phyloP scores from a whole-genome alignment of 1,140 invertebrate species.

The Mamestra configurata region DNA sequence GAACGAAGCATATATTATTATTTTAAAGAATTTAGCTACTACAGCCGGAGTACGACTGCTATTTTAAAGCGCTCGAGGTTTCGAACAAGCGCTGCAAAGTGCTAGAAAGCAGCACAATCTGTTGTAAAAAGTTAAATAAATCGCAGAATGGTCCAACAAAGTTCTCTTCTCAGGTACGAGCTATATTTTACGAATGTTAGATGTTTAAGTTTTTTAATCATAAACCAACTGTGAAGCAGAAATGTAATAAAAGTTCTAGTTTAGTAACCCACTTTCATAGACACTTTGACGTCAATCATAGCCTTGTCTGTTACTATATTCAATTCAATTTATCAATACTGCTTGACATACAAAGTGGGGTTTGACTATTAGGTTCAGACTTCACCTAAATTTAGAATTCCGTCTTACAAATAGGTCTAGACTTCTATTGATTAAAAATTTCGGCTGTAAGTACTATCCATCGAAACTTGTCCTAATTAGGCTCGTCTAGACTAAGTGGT shows the following conservation, averaged over 20 bases:
- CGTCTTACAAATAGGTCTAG: background rate
- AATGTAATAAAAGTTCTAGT: background rate
- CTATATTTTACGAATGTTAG: background rate
- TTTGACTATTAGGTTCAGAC: background rate
- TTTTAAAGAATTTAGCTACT: no score
- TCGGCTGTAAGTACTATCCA: no score
- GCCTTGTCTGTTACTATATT: background rate
- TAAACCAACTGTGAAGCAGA: no score
- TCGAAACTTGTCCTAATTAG: background rate
- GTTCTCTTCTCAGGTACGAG: slow-evolving; percentile 20
- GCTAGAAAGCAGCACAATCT: slow-evolving; percentile 15
- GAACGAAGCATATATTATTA: no score
- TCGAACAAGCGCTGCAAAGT: slow-evolving; percentile 3
- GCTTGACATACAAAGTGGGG: slow-evolving; percentile 3
- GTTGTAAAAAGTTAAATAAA: slow-evolving; percentile 33
- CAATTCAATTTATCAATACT: background rate
- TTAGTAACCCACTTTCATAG: background rate
- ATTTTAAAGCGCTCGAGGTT: background rate
- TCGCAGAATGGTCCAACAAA: slow-evolving; percentile 9
- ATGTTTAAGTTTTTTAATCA: background rate
- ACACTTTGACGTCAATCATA: background rate
- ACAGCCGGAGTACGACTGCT: background rate
- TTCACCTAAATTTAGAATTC: background rate
- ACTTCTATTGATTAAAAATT: slow-evolving; percentile 6
- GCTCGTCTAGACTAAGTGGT: background rate